A percentile compares a stretch with the other conserved stretches of the same genome.
These are phyloP conservation scores for Hassar affinis DNA, from an alignment of 2,113 vertebrate genomes.

Conservation along the genomic window DNA sequence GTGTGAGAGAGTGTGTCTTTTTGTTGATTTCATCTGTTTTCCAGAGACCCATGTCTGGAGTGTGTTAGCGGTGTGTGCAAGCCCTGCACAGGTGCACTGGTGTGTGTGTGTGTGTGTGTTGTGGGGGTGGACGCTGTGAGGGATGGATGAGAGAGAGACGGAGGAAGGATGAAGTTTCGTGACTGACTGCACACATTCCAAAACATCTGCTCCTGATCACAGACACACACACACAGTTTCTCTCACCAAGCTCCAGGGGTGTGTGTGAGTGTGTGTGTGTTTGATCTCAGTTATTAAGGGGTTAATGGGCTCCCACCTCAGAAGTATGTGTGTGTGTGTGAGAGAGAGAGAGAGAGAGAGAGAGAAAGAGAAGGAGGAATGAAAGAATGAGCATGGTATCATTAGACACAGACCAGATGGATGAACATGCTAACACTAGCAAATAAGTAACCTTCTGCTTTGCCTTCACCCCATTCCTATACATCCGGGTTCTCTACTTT, in stretches of 20 bases:
- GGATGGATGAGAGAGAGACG: not conserved
- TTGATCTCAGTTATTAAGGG: conserved; percentile 25
- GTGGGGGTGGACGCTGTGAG: not conserved
- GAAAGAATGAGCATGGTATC: not conserved
- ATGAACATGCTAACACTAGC: conserved; percentile 12
- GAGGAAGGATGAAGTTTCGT: conserved; percentile 53
- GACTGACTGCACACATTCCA: conserved; percentile 66
- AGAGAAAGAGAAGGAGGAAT: no score
- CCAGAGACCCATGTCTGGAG: conserved; percentile 18
- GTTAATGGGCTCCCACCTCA: conserved; percentile 26
- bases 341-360: no score
- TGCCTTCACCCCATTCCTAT: not conserved
- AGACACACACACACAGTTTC: not conserved
- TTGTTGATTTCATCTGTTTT: conserved; percentile 21
- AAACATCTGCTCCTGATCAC: conserved; percentile 67
- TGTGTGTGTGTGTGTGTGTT: not conserved
- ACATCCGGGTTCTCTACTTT: conserved; percentile 1
- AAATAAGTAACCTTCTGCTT: conserved; percentile 2
- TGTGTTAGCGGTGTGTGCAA: conserved; percentile 29
- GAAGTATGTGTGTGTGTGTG: conserved; percentile 1
- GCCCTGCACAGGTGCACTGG: conserved; percentile 8
- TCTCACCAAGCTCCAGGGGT: not conserved
- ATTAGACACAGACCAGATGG: conserved; percentile 23
- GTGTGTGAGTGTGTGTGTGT: conserved; percentile 42
- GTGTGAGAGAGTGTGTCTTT: not conserved